phyloP scores from a whole-genome alignment of 2,113 vertebrate species.

The Dasyornis broadbenti region DNA sequence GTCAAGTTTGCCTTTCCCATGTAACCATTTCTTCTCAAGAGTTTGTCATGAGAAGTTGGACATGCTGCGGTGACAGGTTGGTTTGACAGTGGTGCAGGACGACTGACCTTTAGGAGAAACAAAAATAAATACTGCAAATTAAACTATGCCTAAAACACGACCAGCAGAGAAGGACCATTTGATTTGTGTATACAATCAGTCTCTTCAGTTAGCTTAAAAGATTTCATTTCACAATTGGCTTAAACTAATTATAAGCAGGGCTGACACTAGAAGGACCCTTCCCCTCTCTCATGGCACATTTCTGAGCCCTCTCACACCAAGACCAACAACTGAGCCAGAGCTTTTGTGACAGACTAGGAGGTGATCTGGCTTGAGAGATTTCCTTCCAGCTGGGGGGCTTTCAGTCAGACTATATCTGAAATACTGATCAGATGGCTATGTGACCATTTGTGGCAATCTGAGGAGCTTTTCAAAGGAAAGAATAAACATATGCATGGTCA shows the following conservation, averaged over 20 bases:
- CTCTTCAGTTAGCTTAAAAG: background rate
- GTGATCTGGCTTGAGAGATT: background rate
- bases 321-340: background rate
- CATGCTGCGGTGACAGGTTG: background rate
- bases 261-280: background rate
- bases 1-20: background rate
- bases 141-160: background rate
- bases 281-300: accelerated
- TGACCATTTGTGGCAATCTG: too few species aligned
- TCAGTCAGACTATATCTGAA: background rate
- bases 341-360: background rate
- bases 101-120: background rate
- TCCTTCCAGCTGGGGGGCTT: background rate
- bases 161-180: background rate
- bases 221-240: background rate
- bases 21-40: background rate
- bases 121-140: background rate
- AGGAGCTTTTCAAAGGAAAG: background rate
- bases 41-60: background rate
- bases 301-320: background rate
- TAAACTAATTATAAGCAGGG: background rate
- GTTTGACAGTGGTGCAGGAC: background rate
- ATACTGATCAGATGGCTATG: background rate
- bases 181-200: background rate
- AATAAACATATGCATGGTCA: background rate